Conservation (phyloP, 1,140 invertebrate species). For the Stenopsyche tienmushanensis region DNA sequence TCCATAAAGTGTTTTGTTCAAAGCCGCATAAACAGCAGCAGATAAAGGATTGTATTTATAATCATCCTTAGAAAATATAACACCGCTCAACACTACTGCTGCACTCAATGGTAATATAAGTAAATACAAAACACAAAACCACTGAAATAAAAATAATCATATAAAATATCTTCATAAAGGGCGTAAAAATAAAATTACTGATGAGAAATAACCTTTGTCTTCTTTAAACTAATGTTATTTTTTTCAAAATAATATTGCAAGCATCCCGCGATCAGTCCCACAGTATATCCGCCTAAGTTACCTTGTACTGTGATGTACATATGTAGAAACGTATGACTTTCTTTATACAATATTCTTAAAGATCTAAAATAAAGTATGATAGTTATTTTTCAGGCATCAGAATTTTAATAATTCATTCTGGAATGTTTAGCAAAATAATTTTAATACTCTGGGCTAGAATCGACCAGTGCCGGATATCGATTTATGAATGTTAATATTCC, state of each 20-base stretch:
- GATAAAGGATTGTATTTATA: conserved; percentile 22
- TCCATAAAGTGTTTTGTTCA: conserved; percentile 48
- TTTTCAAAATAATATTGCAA: conserved; percentile 49
- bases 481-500: conserved; percentile 47
- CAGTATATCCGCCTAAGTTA: conserved; percentile 47
- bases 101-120: conserved; percentile 44
- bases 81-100: conserved; percentile 45
- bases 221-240: conserved; percentile 39
- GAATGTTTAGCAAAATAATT: too few species aligned
- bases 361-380: conserved; percentile 41
- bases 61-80: conserved; percentile 45
- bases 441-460: conserved; percentile 48
- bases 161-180: too few species aligned
- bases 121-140: conserved; percentile 44
- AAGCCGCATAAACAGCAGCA: conserved; percentile 44
- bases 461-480: conserved; percentile 45
- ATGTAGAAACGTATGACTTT: conserved; percentile 46
- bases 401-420: too few species aligned
- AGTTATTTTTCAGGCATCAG: too few species aligned
- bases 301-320: conserved; percentile 48
- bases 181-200: too few species aligned
- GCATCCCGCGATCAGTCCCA: conserved; percentile 49
- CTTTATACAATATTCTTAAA: conserved; percentile 45
- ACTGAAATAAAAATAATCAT: conserved; percentile 46
- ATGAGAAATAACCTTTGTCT: conserved; percentile 44